phyloP scores from a whole-genome alignment of 2,888 invertebrate genomes.

The Dysmachus trigonus region DNA sequence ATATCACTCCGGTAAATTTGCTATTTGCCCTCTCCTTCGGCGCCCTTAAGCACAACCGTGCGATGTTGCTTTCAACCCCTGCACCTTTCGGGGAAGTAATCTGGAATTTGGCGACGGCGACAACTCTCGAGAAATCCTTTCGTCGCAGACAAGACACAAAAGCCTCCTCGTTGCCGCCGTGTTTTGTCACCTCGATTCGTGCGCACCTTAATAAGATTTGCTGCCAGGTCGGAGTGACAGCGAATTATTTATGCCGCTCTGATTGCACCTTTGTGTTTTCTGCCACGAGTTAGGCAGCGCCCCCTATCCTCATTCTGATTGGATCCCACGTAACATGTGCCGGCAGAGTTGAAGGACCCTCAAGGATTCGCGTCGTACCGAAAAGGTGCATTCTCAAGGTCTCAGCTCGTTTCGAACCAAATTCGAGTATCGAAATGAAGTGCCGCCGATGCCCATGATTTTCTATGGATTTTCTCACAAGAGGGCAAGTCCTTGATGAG shows the following conservation, averaged over 20 bases:
- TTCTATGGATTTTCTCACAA: neutral
- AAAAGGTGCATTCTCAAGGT: neutral
- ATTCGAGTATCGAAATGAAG: neutral
- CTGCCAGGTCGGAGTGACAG: neutral
- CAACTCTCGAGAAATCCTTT: neutral
- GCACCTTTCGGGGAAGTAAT: neutral
- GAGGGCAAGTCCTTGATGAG: neutral
- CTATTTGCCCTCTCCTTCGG: neutral
- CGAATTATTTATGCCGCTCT: conserved; percentile 45
- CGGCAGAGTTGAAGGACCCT: neutral
- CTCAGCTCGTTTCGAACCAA: neutral
- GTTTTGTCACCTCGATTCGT: neutral
- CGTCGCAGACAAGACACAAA: neutral
- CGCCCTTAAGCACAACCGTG: neutral
- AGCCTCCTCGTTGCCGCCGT: neutral
- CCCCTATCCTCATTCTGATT: neutral
- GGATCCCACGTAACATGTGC: neutral
- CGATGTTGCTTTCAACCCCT: neutral
- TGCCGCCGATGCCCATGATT: neutral
- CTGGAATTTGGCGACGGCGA: neutral
- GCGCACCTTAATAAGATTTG: conserved; percentile 12
- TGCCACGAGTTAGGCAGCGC: neutral
- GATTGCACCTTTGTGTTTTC: conserved; percentile 38
- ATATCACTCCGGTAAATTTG: conserved; percentile 9
- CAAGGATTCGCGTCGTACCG: neutral